Conservation (phyloP, 2,797 vertebrate species). For the Cyprinella venusta region DNA sequence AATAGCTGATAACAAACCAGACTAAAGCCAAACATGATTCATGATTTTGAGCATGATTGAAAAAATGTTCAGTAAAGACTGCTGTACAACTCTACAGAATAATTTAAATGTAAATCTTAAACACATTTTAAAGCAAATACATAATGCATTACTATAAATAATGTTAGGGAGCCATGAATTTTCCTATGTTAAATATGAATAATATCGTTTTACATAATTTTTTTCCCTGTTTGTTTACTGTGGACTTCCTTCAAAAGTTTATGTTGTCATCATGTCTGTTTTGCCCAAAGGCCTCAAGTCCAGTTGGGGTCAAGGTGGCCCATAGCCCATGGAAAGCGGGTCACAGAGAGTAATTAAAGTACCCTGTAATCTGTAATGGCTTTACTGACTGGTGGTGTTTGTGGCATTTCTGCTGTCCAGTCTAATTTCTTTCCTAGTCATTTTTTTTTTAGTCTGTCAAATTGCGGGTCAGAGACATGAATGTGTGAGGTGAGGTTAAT, state of each 20-base stretch:
- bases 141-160: background rate
- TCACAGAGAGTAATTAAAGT: slow-evolving; percentile 67
- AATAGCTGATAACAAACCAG: background rate
- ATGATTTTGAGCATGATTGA: background rate
- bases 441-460: slow-evolving; percentile 37
- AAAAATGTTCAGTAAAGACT: background rate
- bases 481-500: slow-evolving; percentile 52
- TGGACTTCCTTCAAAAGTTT: background rate
- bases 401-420: slow-evolving; percentile 37
- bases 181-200: background rate
- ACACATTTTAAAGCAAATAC: slow-evolving; percentile 5
- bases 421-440: slow-evolving; percentile 26
- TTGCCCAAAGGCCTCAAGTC: slow-evolving; percentile 29
- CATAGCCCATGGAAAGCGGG: slow-evolving; percentile 57
- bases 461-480: slow-evolving; percentile 11
- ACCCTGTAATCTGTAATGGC: slow-evolving; percentile 67
- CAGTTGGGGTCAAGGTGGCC: slow-evolving; percentile 60
- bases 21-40: background rate
- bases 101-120: slow-evolving; percentile 9
- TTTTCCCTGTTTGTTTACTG: background rate
- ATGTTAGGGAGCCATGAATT: background rate
- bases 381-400: slow-evolving; percentile 49
- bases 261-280: background rate
- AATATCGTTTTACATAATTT: background rate
- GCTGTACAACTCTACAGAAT: background rate